Percentiles rank a stretch among this genome's conserved stretches.
These are phyloP conservation scores for Sceloporus undulatus DNA, from an alignment of 2,113 vertebrate species.

Conservation along the genomic window DNA sequence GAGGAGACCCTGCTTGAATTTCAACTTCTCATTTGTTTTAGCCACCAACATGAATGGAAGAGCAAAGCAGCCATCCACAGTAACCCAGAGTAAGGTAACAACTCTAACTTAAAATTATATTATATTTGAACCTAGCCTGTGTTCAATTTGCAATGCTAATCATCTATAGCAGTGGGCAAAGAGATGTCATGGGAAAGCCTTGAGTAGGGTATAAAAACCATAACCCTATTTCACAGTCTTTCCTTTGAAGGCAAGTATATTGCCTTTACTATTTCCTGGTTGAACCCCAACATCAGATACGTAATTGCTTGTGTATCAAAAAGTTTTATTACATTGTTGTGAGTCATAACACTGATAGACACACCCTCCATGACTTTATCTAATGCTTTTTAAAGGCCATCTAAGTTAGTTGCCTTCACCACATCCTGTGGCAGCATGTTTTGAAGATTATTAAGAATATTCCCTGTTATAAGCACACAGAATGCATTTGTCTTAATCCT, in stretches of 20 bases:
- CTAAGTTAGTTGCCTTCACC: background rate
- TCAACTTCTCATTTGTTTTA: background rate
- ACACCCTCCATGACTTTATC: background rate
- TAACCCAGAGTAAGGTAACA: background rate
- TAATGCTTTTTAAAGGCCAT: constrained; percentile 15
- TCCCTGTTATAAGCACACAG: background rate
- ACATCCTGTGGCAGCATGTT: background rate
- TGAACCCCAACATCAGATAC: background rate
- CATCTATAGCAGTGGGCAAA: background rate
- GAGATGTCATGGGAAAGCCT: background rate
- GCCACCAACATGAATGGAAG: background rate
- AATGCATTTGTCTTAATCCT: background rate
- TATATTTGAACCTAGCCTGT: background rate
- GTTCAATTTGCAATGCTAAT: background rate
- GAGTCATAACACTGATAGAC: background rate
- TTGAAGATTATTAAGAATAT: background rate
- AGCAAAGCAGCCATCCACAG: background rate
- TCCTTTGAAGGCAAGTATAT: background rate
- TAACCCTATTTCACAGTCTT: no score
- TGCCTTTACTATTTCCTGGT: background rate
- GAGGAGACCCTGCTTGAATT: background rate
- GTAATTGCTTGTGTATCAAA: background rate
- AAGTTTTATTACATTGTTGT: background rate
- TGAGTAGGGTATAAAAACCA: background rate
- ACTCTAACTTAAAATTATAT: background rate